Conservation (phyloP, 2,888 invertebrate genomes). For the Epirrhoe tristata region DNA sequence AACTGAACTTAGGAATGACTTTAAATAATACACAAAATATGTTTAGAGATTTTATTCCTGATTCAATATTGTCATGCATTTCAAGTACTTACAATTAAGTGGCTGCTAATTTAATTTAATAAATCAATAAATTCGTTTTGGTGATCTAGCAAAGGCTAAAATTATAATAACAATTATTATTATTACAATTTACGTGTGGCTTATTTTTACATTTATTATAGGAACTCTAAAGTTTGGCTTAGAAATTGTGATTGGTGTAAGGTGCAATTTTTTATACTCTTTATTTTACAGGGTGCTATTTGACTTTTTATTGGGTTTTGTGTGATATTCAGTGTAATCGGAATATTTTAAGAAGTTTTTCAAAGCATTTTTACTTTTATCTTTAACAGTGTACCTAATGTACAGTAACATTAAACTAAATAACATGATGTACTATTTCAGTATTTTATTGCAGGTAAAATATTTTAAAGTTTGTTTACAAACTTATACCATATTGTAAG, state of each 20-base stretch:
- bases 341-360: conserved; percentile 3
- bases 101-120: conserved; percentile 24
- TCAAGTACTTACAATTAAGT: conserved; percentile 28
- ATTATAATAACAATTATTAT: background rate
- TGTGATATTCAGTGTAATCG: conserved; percentile 15
- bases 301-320: conserved; percentile 32
- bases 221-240: conserved; percentile 36
- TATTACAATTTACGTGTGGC: conserved; percentile 1
- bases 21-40: conserved; percentile 24
- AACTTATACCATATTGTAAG: conserved; percentile 6
- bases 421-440: background rate
- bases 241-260: conserved; percentile 25
- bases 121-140: conserved; percentile 15
- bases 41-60: conserved; percentile 32
- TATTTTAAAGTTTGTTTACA: conserved; percentile 3
- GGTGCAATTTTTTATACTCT: conserved; percentile 31
- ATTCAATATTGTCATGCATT: conserved; percentile 40
- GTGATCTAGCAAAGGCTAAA: conserved; percentile 18
- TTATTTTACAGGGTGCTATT: conserved; percentile 35
- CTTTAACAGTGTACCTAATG: background rate
- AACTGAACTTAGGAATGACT: background rate
- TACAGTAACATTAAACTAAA: background rate
- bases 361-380: conserved; percentile 13
- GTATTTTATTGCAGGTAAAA: conserved; percentile 8
- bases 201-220: conserved; percentile 19